phyloP scores from a whole-genome alignment of 2,888 invertebrate genomes.

The Eristalis pertinax region DNA sequence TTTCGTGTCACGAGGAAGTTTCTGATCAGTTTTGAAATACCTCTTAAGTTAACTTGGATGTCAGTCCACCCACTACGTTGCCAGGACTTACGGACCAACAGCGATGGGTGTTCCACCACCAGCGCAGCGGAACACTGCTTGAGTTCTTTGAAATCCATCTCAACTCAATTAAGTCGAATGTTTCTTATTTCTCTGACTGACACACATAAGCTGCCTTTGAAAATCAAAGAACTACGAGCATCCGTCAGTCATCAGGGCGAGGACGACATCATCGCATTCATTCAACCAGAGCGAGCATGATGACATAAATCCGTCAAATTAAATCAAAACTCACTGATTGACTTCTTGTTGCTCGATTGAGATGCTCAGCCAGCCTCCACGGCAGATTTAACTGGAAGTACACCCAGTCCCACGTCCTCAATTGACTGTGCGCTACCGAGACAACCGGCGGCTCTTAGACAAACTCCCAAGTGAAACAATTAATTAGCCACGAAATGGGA shows the following conservation, averaged over 20 bases:
- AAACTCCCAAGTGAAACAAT: conserved; percentile 34
- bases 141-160: neutral
- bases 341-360: conserved; percentile 34
- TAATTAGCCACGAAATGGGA: conserved; percentile 56
- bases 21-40: neutral
- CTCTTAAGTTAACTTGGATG: neutral
- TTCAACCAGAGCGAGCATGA: neutral
- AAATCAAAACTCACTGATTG: conserved; percentile 52
- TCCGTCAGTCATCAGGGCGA: neutral
- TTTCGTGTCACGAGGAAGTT: neutral
- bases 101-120: neutral
- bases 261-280: conserved; percentile 4
- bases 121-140: too few species aligned
- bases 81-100: neutral
- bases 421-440: neutral
- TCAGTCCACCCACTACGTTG: neutral
- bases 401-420: neutral
- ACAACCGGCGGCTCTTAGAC: neutral
- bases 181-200: conserved; percentile 13
- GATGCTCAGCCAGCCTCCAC: neutral
- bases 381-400: neutral
- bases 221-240: conserved; percentile 21
- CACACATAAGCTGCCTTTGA: conserved; percentile 23
- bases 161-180: conserved; percentile 36
- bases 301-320: conserved; percentile 42